Percentiles rank a stretch among this genome's conserved stretches.
Evolutionary conservation across 1,140 invertebrate genomes (phyloP).

Genomic region (Teleopsis dalmanni): DNA sequence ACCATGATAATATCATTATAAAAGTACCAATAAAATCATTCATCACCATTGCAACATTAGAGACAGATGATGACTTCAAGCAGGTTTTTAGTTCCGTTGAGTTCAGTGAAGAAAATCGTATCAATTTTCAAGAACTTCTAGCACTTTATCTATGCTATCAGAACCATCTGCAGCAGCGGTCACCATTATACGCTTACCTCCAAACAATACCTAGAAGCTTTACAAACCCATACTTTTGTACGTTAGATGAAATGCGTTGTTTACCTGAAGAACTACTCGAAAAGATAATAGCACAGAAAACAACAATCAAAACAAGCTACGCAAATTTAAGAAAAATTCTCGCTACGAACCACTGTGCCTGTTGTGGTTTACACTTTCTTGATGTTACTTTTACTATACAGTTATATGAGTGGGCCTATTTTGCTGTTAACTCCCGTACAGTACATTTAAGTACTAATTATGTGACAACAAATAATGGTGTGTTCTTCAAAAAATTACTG

Average conservation of each 20-base stretch:
- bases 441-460: no score
- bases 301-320: slow-evolving; percentile 30
- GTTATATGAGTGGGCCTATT: slow-evolving; percentile 55
- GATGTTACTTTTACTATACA: slow-evolving; percentile 42
- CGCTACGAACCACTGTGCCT: slow-evolving; percentile 18
- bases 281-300: slow-evolving; percentile 31
- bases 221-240: slow-evolving; percentile 49
- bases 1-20: slow-evolving; percentile 22
- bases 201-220: slow-evolving; percentile 51
- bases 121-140: slow-evolving; percentile 50
- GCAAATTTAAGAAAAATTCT: slow-evolving; percentile 18
- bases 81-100: slow-evolving; percentile 20
- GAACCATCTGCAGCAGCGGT: slow-evolving; percentile 42
- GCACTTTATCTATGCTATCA: slow-evolving; percentile 56
- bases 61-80: slow-evolving; percentile 27
- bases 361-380: slow-evolving; percentile 36
- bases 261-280: slow-evolving; percentile 40
- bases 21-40: slow-evolving; percentile 25
- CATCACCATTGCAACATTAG: slow-evolving; percentile 30
- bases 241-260: slow-evolving; percentile 38
- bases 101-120: slow-evolving; percentile 25
- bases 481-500: slow-evolving; percentile 36
- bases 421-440: slow-evolving; percentile 68
- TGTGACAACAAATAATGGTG: slow-evolving; percentile 29
- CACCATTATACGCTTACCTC: slow-evolving; percentile 50